phyloP scores from a whole-genome alignment of 30 jellyfish, hydroid and myxozoan genomes.

The Rhopilema esculentum region DNA sequence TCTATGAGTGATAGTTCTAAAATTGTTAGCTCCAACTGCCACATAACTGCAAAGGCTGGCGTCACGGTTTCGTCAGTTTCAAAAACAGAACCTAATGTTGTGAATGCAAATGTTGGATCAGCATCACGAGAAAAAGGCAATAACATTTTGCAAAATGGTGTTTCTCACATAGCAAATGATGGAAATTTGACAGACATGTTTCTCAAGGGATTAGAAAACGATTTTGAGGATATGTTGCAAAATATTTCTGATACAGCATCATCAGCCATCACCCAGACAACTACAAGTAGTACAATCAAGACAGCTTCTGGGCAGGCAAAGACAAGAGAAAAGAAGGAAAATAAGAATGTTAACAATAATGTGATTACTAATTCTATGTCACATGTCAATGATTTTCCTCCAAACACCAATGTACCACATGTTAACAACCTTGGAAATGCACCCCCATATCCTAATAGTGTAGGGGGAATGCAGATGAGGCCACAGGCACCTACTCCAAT shows the following conservation, averaged over 20 bases:
- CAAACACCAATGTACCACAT: slow-evolving; percentile 9
- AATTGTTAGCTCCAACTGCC: slow-evolving; percentile 22
- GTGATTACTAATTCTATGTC: slow-evolving; percentile 34
- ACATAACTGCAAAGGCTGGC: not conserved
- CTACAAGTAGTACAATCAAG: slow-evolving; percentile 34
- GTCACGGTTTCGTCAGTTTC: slow-evolving; percentile 14
- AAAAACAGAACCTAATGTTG: slow-evolving; percentile 18
- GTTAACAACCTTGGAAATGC: slow-evolving; percentile 43
- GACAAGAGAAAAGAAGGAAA: slow-evolving; percentile 51
- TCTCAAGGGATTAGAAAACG: slow-evolving; percentile 76
- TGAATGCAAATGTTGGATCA: not conserved
- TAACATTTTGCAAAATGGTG: slow-evolving; percentile 64
- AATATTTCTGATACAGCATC: slow-evolving; percentile 65
- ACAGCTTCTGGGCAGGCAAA: slow-evolving; percentile 38
- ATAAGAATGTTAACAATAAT: slow-evolving; percentile 9
- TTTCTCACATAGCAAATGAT: slow-evolving; percentile 47
- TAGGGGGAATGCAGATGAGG: slow-evolving; percentile 44
- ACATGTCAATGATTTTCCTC: slow-evolving; percentile 34
- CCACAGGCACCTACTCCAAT: slow-evolving; percentile 63
- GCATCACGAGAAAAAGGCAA: not conserved
- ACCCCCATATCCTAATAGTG: slow-evolving; percentile 59
- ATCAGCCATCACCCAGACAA: slow-evolving; percentile 11
- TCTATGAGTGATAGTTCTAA: slow-evolving; percentile 13
- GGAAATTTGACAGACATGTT: slow-evolving; percentile 48
- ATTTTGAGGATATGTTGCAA: slow-evolving; percentile 77